Evolutionary conservation across 1,140 invertebrate genomes (phyloP), one percentile per base, ranked within the genome.

Genomic region (Drosophila ambigua): DNA sequence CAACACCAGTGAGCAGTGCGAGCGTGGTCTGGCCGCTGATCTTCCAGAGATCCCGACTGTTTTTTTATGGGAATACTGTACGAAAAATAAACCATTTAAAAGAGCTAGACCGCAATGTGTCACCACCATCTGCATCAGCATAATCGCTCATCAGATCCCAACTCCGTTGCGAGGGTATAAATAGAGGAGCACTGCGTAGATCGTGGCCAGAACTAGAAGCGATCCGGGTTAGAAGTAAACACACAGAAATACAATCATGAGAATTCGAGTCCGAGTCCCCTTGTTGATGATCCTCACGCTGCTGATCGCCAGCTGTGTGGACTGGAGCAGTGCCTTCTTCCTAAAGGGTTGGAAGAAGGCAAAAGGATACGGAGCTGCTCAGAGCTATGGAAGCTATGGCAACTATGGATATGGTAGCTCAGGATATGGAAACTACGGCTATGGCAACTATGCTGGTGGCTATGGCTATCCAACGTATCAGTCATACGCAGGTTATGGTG

Each of bases 61-160:
- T 49, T 49, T 49, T 74, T 63, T 55, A 79, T 79, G 77, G 64
- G 69, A 35, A 31, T 53, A 68, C 52, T 51, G 26, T 28, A 5
- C 43, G 44, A 54, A 66, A 76, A 78, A 64, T 55, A 83, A 85
- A 68, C 65, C 60, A 85, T 82, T 81, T 53, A 59, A 44, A 49
- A 31, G 16, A 35, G 64, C 66, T 71, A 71, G 71, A 79, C 54
- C 61, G 50, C 45, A 82, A 82, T 85, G 83, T 88, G 82, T 85
- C 82, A 85, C 80, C 68, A 23, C 80, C 68, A 23, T 16, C 24
- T 23, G 8, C 39, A 52, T 57, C 24, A 13, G 35, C 35, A 39
- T 39, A 39, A 39, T 39, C 11, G 35, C 35, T 39, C 35, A 39
- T 16, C 39, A 63, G 23, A 26, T 59, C 48, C 55, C 61, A 52